Evolutionary conservation across 1,140 invertebrate species (phyloP).

Genomic region (Caerostris darwini): DNA sequence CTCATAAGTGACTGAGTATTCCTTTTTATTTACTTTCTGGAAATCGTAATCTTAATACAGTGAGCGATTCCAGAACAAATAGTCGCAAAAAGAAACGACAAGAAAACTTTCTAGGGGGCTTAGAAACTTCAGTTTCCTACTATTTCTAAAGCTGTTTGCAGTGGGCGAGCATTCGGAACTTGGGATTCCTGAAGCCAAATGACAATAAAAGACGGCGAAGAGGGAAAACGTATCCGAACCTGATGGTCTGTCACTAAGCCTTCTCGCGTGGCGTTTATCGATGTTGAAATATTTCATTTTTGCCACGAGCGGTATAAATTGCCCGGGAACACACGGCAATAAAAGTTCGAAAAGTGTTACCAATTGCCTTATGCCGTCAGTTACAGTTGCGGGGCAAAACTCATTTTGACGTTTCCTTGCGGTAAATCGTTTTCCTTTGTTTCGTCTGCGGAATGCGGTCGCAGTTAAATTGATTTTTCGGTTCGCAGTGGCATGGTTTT

Average conservation of each 20-base stretch:
- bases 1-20: too few relatives aligned
- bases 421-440: constrained; percentile 30
- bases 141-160: too few relatives aligned
- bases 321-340: not conserved
- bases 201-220: not conserved
- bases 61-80: too few relatives aligned
- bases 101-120: too few relatives aligned
- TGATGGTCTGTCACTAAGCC: not conserved
- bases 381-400: not conserved
- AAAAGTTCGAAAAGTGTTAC: constrained; percentile 38
- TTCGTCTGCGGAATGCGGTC: constrained; percentile 16
- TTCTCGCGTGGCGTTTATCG: not conserved
- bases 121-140: too few relatives aligned
- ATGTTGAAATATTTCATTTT: constrained; percentile 39
- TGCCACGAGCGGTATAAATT: not conserved
- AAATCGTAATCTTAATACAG: too few relatives aligned
- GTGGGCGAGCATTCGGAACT: not conserved
- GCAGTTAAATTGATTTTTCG: too few relatives aligned
- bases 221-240: not conserved
- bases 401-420: constrained; percentile 27
- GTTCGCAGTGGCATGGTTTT: not conserved
- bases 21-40: too few relatives aligned
- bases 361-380: constrained; percentile 13
- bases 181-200: too few relatives aligned
- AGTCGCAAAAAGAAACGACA: too few relatives aligned